Base-by-base conservation (phyloP, 2,888 invertebrate genomes). In the Tachina fera region DNA sequence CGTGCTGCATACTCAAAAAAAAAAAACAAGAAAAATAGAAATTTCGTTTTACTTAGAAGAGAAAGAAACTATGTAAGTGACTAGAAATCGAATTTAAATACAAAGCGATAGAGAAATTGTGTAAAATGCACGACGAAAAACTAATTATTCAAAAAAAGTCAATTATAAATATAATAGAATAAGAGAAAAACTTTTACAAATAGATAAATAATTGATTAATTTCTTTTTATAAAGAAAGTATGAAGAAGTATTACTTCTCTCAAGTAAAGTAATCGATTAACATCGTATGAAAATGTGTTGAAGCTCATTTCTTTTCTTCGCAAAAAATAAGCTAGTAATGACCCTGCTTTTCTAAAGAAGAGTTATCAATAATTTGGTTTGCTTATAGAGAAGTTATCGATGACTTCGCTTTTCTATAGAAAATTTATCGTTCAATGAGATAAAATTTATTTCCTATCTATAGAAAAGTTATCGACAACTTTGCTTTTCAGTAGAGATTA, bases 1-100 rank as follows among this genome's bases (percentile, higher is more conserved):
- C 84, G 84, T 82, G 84, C 84, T 67, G 84, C 63, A 60, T 84
- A 76, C 71, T 56, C 76, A 76, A 70, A 22, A 56, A 31, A 8
- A 49, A 19, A 68, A 72, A 16, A 14, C 4, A 41, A 71, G 63
- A 16, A 56, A 31, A 8, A 19, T 61, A 72, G n/a, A 22, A 14
- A 4, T 41, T 39, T 16, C 9, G 3, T 39, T 22, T n/a, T 1
- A 65, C 14, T 13, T 9, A 49, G n/a, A 49, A 72, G 9, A 61
- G 9, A 22, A 45, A 60, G 47, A 16, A 47, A 16, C n/a, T n/a
- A n/a, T n/a, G 31, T 22, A 19, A 60, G 22, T 43, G 51, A 53
- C 58, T 72, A 49, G 68, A 82, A 68, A 58, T 22, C 43, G 16
- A 8, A 60, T n/a, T 16, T 39, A 41, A 68, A 39, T 14, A 63